Evolutionary conservation across 2,888 invertebrate species (phyloP).

Genomic region (Byasa hedistus): DNA sequence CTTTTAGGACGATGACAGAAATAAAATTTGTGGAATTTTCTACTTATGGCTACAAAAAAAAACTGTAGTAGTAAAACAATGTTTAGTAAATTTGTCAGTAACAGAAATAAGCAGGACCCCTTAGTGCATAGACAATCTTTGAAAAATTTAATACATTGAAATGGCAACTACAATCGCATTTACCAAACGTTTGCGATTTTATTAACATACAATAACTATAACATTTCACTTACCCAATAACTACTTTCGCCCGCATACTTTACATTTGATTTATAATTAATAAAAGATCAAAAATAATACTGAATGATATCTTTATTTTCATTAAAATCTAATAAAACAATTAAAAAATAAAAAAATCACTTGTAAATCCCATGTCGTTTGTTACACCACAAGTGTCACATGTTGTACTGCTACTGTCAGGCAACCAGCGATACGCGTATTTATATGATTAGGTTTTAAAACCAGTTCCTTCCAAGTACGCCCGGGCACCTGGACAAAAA

Average conservation of each 20-base stretch:
- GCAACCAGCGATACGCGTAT: too few species aligned
- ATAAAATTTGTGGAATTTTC: too few species aligned
- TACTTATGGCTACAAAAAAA: too few species aligned
- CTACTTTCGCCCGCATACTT: slow-evolving; percentile 36
- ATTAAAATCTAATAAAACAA: slow-evolving; percentile 8
- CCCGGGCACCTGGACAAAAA: too few species aligned
- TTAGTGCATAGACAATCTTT: too few species aligned
- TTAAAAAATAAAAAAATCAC: slow-evolving; percentile 7
- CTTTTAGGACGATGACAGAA: too few species aligned
- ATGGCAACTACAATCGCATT: neutral
- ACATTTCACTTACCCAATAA: slow-evolving; percentile 36
- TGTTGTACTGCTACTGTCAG: slow-evolving; percentile 25
- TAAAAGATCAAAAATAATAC: slow-evolving; percentile 30
- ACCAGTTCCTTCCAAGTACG: too few species aligned
- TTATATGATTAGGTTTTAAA: too few species aligned
- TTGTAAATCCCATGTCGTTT: slow-evolving; percentile 1
- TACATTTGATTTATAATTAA: neutral
- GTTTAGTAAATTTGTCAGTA: too few species aligned
- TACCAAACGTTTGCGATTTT: slow-evolving; percentile 21
- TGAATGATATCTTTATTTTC: slow-evolving; percentile 20
- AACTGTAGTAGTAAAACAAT: too few species aligned
- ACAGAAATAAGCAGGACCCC: too few species aligned
- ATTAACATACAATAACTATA: slow-evolving; percentile 13
- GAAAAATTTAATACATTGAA: too few species aligned
- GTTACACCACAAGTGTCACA: slow-evolving; percentile 18